These are phyloP conservation scores for Plagodis pulveraria DNA, from an alignment of 2,888 invertebrate genomes.

Conservation along the genomic window DNA sequence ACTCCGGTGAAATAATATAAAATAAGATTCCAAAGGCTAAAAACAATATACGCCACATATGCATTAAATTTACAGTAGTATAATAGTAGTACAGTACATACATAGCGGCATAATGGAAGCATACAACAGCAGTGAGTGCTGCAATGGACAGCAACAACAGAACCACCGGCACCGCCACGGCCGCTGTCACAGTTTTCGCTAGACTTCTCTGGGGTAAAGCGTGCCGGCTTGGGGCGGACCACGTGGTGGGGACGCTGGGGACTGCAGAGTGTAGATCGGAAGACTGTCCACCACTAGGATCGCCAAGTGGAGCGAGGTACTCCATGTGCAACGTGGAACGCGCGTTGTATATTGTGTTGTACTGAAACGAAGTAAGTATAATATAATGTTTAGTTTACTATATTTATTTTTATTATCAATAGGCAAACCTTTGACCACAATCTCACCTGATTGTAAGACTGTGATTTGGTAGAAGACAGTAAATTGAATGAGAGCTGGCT, in stretches of 20 bases:
- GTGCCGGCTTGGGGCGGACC: conserved; percentile 86
- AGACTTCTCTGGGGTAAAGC: conserved; percentile 89
- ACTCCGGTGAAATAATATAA: too few species aligned
- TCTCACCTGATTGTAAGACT: too few species aligned
- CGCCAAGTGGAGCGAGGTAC: conserved; percentile 50
- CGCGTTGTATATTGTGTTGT: conserved; percentile 71
- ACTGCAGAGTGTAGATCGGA: conserved; percentile 15
- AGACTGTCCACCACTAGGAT: background rate
- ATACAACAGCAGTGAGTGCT: conserved; percentile 89
- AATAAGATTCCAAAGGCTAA: background rate
- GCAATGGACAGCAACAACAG: conserved; percentile 88
- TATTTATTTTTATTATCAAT: too few species aligned
- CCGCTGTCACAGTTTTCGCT: conserved; percentile 87
- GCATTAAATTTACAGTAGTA: too few species aligned
- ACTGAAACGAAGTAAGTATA: conserved; percentile 48
- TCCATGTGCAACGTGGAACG: conserved; percentile 65
- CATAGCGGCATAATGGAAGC: conserved; percentile 91
- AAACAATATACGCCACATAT: conserved; percentile 1
- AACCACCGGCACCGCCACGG: conserved; percentile 88
- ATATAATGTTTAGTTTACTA: too few species aligned
- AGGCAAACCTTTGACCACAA: too few species aligned
- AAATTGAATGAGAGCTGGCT: too few species aligned
- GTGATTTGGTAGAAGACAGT: too few species aligned
- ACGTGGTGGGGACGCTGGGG: conserved; percentile 62
- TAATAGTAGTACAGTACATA: conserved; percentile 81